Evolutionary conservation across 1,140 invertebrate genomes (phyloP), one percentile per base, ranked within the genome.

Genomic region (Drosophila pachea): DNA sequence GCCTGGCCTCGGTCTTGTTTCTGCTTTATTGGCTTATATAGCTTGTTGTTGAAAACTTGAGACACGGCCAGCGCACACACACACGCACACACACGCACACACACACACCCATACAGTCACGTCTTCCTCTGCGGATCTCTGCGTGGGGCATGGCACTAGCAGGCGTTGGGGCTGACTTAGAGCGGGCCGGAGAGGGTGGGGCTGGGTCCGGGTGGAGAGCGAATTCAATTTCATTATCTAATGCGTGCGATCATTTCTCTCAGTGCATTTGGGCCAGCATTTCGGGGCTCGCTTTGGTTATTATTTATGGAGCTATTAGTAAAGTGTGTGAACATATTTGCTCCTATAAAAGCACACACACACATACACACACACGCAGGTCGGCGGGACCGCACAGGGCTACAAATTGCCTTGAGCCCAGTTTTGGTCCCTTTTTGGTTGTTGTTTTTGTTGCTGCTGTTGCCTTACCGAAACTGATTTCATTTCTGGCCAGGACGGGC

Each of bases 281-380:
- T 69, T 77, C 76, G 76, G 78, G 71, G 1, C 22, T 22, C 86
- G 83, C 82, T 77, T 88, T 88, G 82, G 78, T 84, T 88, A 88
- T 88, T 88, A 88, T 88, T 88, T 88, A 88, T 88, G 86, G 74
- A 84, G 82, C 82, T 88, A 88, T 88, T 88, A 88, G 82, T 74
- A 81, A 81, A 83, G 65, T 88, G 82, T 88, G 86, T 81, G 81
- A 84, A 84, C 81, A 81, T 77, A 84, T 86, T 84, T 86, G 70
- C 81, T 78, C 79, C 84, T 79, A 79, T 83, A 84, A 72, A 67
- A 65, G 56, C 78, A 56, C 43, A 61, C 32, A 45, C 42, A 48
- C 65, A 66, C 36, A 68, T 48, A 65, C 42, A 74, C 35, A 64
- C 58, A 54, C 49, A 54, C 43, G 38, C 31, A 48, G 43, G 14